These are phyloP conservation scores for Etheostoma perlongum DNA, from an alignment of 2,797 vertebrate genomes.

Conservation along the genomic window DNA sequence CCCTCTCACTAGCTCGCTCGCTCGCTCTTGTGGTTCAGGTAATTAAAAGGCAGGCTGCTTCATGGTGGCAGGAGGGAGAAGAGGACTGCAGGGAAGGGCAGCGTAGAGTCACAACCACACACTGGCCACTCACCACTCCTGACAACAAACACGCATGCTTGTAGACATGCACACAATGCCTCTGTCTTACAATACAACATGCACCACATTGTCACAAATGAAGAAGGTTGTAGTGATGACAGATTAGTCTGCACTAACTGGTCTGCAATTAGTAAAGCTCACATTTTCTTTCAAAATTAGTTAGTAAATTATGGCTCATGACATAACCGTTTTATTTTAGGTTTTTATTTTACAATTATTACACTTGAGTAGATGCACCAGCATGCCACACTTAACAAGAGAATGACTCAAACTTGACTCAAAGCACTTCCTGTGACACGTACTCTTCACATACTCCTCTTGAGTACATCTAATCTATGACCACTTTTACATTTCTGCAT, in stretches of 20 bases:
- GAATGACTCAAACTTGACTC: constrained; percentile 36
- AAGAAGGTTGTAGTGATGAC: constrained; percentile 18
- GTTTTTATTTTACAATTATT: constrained; percentile 43
- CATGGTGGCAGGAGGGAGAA: constrained; percentile 70
- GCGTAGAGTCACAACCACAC: constrained; percentile 53
- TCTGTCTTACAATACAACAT: constrained; percentile 8
- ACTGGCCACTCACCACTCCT: constrained; percentile 21
- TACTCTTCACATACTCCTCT: neutral
- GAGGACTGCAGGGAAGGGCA: constrained; percentile 68
- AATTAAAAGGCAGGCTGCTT: constrained; percentile 81
- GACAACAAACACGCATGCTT: neutral
- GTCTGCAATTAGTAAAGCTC: constrained; percentile 29
- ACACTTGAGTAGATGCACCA: constrained; percentile 27
- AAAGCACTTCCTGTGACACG: constrained; percentile 18
- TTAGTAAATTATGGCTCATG: constrained; percentile 33
- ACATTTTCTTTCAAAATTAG: constrained; percentile 29
- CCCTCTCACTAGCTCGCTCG: constrained; percentile 2
- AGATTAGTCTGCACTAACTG: constrained; percentile 40
- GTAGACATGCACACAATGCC: neutral
- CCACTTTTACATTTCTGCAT: neutral
- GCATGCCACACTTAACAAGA: constrained; percentile 8
- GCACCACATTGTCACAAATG: constrained; percentile 19
- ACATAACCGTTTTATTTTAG: constrained; percentile 36
- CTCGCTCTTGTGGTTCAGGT: constrained; percentile 65
- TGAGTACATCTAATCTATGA: neutral